Conservation (phyloP, 2,113 vertebrate genomes). For the Bothrops jararaca region DNA sequence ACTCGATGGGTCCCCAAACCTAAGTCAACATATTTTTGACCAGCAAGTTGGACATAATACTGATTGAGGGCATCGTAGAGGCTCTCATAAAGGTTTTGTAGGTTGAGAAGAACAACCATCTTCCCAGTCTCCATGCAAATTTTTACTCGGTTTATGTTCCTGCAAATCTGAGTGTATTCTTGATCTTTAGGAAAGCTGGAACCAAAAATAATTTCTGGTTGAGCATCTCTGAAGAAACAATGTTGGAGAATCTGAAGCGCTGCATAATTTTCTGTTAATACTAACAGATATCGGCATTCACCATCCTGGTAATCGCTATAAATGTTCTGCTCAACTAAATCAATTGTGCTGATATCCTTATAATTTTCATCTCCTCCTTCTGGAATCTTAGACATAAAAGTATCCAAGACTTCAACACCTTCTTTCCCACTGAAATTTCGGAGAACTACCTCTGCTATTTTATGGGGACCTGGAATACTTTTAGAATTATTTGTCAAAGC, state of each 20-base stretch:
- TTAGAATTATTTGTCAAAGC: slow-evolving; percentile 70
- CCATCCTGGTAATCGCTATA: slow-evolving; percentile 65
- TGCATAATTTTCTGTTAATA: slow-evolving; percentile 90
- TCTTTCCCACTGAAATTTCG: slow-evolving; percentile 93
- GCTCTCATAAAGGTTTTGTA: slow-evolving; percentile 96
- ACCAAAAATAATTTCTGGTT: slow-evolving; percentile 92
- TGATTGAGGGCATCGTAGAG: slow-evolving; percentile 96
- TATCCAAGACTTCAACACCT: slow-evolving; percentile 72
- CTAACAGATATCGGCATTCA: slow-evolving; percentile 88
- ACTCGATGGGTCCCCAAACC: slow-evolving; percentile 95
- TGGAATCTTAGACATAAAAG: slow-evolving; percentile 72
- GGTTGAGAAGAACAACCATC: slow-evolving; percentile 87
- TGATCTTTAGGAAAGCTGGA: slow-evolving; percentile 95
- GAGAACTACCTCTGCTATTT: slow-evolving; percentile 78
- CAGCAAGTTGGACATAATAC: slow-evolving; percentile 91
- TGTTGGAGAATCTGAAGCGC: slow-evolving; percentile 92
- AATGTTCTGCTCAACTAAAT: slow-evolving; percentile 85
- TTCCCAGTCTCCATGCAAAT: slow-evolving; percentile 95
- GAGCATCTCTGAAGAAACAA: slow-evolving; percentile 69
- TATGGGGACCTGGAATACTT: slow-evolving; percentile 63
- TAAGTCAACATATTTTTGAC: slow-evolving; percentile 93
- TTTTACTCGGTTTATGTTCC: slow-evolving; percentile 94
- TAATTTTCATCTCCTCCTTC: slow-evolving; percentile 28
- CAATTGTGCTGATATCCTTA: slow-evolving; percentile 71
- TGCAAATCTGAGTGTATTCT: slow-evolving; percentile 92